Conservation (phyloP, 2,888 invertebrate genomes). For the Ferrisia virgata region DNA sequence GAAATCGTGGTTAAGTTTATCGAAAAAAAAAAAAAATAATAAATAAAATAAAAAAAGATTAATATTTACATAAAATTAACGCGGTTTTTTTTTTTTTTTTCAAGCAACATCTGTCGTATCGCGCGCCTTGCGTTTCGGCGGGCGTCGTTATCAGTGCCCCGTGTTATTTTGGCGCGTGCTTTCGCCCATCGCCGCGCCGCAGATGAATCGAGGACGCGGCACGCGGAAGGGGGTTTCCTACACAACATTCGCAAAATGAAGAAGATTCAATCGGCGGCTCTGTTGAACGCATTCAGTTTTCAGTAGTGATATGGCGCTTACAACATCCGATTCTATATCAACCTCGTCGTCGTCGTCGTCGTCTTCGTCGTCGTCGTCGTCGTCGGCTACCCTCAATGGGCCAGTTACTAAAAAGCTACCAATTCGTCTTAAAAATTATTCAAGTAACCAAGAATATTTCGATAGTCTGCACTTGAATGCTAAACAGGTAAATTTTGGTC, state of each 20-base stretch:
- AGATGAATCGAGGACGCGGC: conserved; percentile 30
- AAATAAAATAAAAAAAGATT: conserved; percentile 22
- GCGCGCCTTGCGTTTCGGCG: background rate
- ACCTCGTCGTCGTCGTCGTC: conserved; percentile 6
- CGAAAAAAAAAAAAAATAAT: background rate
- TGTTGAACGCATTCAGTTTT: conserved; percentile 42
- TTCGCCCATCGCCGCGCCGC: background rate
- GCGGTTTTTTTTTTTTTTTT: background rate
- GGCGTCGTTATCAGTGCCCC: conserved; percentile 31
- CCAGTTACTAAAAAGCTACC: conserved; percentile 37
- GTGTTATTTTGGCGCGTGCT: conserved; percentile 43
- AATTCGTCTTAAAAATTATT: conserved; percentile 40
- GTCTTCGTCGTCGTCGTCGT: conserved; percentile 28
- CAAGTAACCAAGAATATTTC: conserved; percentile 24
- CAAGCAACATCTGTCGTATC: background rate
- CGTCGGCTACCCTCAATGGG: conserved; percentile 40
- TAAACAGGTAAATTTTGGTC: conserved; percentile 39
- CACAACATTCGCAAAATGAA: conserved; percentile 35
- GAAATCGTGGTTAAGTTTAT: background rate
- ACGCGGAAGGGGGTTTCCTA: conserved; percentile 37
- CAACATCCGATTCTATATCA: conserved; percentile 39
- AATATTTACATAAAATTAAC: conserved; percentile 41
- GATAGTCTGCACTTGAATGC: conserved; percentile 41
- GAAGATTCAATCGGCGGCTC: conserved; percentile 40
- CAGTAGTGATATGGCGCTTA: conserved; percentile 45